Evolutionary conservation across 2,797 vertebrate species (phyloP).

Genomic region (Halcyon leucocephala): DNA sequence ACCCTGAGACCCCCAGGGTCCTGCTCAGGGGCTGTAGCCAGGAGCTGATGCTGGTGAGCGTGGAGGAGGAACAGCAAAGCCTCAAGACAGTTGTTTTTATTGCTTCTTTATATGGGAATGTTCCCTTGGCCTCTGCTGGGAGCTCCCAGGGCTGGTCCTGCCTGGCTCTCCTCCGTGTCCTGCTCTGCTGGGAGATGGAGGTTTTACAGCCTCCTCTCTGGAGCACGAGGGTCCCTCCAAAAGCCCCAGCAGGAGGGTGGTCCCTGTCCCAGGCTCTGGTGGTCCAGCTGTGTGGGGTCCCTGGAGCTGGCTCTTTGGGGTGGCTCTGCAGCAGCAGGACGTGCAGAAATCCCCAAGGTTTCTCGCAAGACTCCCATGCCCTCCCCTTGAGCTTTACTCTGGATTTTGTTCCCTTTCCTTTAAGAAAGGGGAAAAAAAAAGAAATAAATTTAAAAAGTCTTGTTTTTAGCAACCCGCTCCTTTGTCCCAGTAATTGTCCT

Average conservation of each 20-base stretch:
- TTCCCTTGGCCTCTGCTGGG: not conserved
- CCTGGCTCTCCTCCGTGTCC: not conserved
- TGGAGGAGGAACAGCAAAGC: not conserved
- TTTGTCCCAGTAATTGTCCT: not conserved
- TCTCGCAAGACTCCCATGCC: not conserved
- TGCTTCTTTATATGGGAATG: not conserved
- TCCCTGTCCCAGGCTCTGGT: not conserved
- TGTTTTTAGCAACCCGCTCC: not conserved
- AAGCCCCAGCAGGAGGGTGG: fast-evolving
- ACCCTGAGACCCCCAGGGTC: fast-evolving
- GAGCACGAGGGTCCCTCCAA: not conserved
- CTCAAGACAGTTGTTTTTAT: not conserved
- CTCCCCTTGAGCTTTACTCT: not conserved
- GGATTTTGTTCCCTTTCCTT: not conserved
- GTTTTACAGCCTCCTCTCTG: not conserved
- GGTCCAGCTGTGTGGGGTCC: not conserved
- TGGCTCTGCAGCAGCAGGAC: not conserved
- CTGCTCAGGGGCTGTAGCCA: not conserved
- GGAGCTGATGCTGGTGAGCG: not conserved
- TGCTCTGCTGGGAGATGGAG: not conserved
- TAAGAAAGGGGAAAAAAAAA: not conserved
- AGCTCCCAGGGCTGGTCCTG: not conserved
- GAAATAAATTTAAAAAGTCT: too few relatives aligned
- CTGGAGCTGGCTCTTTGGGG: not conserved
- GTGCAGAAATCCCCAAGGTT: not conserved